Evolutionary conservation across 2,888 invertebrate species (phyloP).

Genomic region (Catocala fraxini): DNA sequence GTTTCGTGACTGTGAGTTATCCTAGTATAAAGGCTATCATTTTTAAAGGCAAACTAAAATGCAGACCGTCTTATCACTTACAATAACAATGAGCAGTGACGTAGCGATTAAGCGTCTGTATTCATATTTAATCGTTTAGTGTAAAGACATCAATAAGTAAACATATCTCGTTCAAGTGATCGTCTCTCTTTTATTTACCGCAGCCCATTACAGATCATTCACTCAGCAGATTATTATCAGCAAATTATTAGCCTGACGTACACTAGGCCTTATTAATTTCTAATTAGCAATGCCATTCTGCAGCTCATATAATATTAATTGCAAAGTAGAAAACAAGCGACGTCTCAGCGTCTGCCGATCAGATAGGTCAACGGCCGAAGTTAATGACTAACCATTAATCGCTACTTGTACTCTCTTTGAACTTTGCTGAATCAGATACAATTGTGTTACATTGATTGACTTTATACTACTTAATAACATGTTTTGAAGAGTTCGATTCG

Average conservation of each 20-base stretch:
- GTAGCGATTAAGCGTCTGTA: too few relatives aligned
- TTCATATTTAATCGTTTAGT: too few relatives aligned
- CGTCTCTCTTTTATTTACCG: background rate
- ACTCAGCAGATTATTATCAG: background rate
- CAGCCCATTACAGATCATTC: background rate
- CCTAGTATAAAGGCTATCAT: too few relatives aligned
- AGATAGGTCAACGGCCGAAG: constrained; percentile 48
- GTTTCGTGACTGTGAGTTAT: too few relatives aligned
- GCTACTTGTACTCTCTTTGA: constrained; percentile 5
- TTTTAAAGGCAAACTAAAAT: too few relatives aligned
- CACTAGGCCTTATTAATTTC: constrained; percentile 2
- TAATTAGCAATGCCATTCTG: constrained; percentile 15
- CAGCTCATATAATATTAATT: constrained; percentile 43
- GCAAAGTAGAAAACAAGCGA: constrained; percentile 46
- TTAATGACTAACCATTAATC: constrained; percentile 63
- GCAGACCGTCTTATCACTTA: too few relatives aligned
- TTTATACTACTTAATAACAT: background rate
- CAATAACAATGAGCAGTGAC: too few relatives aligned
- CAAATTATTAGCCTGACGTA: background rate
- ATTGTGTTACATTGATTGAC: background rate
- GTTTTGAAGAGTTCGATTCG: too few relatives aligned
- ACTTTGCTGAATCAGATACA: constrained; percentile 3
- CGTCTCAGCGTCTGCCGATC: constrained; percentile 60
- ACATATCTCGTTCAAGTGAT: too few relatives aligned
- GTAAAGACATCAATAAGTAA: too few relatives aligned